Evolutionary conservation across 1,140 invertebrate species (phyloP).

Genomic region (Cyphomyrmex costatus): DNA sequence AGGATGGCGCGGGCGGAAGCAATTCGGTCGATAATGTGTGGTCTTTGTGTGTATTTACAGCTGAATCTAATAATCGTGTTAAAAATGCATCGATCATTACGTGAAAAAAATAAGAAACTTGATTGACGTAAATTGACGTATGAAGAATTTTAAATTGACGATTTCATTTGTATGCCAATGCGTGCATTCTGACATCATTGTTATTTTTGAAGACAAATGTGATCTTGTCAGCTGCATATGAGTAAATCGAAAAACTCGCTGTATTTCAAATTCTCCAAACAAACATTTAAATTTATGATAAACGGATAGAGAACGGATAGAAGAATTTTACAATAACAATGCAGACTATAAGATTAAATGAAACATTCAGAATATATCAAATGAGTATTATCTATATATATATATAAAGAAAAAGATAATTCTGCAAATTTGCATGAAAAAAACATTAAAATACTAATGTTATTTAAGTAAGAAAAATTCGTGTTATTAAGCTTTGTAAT

Average conservation of each 20-base stretch:
- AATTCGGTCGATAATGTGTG: conserved; percentile 80
- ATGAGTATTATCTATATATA: neutral
- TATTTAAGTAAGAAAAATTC: neutral
- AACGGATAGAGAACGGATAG: neutral
- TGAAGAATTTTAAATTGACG: conserved; percentile 26
- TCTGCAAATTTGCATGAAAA: neutral
- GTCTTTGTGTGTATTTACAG: conserved; percentile 54
- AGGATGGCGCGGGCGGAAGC: conserved; percentile 71
- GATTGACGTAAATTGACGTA: neutral
- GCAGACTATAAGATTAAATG: neutral
- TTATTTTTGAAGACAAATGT: conserved; percentile 32
- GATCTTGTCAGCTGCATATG: neutral
- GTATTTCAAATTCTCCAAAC: neutral
- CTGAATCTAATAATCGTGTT: neutral
- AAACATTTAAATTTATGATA: neutral
- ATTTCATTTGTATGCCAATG: conserved; percentile 14
- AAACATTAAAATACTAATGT: conserved; percentile 10
- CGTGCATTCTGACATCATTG: conserved; percentile 2
- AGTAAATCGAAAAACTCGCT: neutral
- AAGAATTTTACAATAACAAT: neutral
- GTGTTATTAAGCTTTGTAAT: neutral
- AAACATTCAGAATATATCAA: neutral
- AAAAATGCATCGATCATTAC: conserved; percentile 10
- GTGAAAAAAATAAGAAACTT: conserved; percentile 7
- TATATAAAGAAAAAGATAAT: neutral